Base-by-base conservation (phyloP, 2,888 invertebrate species). In the Craniophora ligustri region DNA sequence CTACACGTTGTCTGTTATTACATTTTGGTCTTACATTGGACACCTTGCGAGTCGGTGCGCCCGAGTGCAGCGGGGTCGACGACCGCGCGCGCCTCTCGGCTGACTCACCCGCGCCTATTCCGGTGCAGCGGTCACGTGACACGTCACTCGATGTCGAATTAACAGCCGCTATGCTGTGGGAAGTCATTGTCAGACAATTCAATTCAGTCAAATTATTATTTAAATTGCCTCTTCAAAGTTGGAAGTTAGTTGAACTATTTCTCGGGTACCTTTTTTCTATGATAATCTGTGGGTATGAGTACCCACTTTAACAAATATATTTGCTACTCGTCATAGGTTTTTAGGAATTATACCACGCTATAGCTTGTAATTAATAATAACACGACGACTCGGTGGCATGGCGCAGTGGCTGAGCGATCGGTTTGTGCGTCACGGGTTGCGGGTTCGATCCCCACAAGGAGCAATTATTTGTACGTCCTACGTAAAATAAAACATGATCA, bases 31-130 rank as follows among this genome's bases (percentile, higher is more conserved):
- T 47, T 60, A 32, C 44, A 74, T 69, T 80, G 77, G 77, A 78
- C 71, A 78, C 73, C n/a, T 53, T 38, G 16, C 30, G 26, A 34
- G 53, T 55, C 67, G 61, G 51, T 71, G 68, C 53, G 60, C 48
- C 47, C 34, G 69, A 71, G 64, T 73, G 78, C 79, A 73, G 30
- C 66, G 69, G 69, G 80, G 67, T 79, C 79, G 40, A 50, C 38
- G 74, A 49, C 79, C 80, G 71, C 67, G 61, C 67, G 61, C 51
- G 75, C 49, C 64, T 62, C 63, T 41, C 55, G 50, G 11, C 55
- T 78, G 78, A 81, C 60, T 81, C 80, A 81, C 54, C 41, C 56
- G 56, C 56, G 50, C 71, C 69, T 67, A 72, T 72, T 72, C 74
- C 60, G 59, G 64, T 49, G 59, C 48, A 57, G 5, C 32, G 44